phyloP scores from a whole-genome alignment of 2,888 invertebrate species.

The Caenorhabditis sp. region DNA sequence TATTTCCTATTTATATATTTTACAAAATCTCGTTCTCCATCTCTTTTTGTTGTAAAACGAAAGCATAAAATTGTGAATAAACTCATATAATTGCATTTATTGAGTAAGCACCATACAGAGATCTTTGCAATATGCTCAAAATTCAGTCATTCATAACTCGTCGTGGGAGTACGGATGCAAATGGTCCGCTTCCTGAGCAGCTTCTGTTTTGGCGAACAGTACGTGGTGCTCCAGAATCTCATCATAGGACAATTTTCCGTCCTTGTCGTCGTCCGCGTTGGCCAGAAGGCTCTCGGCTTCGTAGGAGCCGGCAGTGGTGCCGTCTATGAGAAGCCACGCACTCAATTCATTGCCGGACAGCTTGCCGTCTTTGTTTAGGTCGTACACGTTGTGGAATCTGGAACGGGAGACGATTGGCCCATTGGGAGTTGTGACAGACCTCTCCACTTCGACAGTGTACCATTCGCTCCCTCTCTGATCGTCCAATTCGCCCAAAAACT shows the following conservation, averaged over 20 bases:
- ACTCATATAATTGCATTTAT: neutral
- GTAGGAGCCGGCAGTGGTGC: slow-evolving; percentile 57
- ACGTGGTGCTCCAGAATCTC: slow-evolving; percentile 90
- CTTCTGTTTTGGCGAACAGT: slow-evolving; percentile 93
- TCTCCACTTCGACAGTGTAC: slow-evolving; percentile 70
- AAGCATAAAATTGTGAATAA: slow-evolving; percentile 40
- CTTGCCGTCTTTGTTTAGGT: slow-evolving; percentile 88
- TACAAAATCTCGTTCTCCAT: slow-evolving; percentile 11
- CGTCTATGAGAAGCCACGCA: slow-evolving; percentile 84
- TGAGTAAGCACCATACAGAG: neutral
- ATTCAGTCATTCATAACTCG: slow-evolving; percentile 64
- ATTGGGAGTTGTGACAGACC: slow-evolving; percentile 37
- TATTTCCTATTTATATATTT: slow-evolving; percentile 39
- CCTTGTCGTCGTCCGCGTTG: slow-evolving; percentile 87
- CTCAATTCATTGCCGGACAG: slow-evolving; percentile 87
- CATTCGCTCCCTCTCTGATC: slow-evolving; percentile 64
- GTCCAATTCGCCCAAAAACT: slow-evolving; percentile 85
- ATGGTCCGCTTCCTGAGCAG: slow-evolving; percentile 90
- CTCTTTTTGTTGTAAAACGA: slow-evolving; percentile 32
- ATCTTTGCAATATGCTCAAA: neutral
- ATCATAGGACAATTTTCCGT: slow-evolving; percentile 86
- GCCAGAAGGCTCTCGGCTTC: slow-evolving; percentile 80
- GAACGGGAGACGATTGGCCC: neutral
- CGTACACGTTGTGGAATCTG: slow-evolving; percentile 89
- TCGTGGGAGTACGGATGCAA: slow-evolving; percentile 85